Base-by-base conservation (phyloP, 2,113 vertebrate species). In the Oryzias melastigma region DNA sequence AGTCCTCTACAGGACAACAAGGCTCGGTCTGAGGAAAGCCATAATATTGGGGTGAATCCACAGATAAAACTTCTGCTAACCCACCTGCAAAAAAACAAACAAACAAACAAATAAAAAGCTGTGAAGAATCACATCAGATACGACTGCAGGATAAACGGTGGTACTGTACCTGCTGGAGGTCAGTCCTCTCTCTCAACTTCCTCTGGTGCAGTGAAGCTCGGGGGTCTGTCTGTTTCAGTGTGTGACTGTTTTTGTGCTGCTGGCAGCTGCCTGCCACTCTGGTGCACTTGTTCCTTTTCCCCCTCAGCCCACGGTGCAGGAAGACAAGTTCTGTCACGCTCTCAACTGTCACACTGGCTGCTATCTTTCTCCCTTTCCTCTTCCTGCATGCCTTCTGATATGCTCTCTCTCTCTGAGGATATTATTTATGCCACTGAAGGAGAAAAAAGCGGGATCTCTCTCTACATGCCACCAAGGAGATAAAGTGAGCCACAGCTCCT, bases 401-500 rank as follows among this genome's bases (percentile, higher is more conserved):
- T 57, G 51, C 82, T 85, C 75, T 86, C 86, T 86, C 86, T 86
- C 85, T 77, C 71, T 70, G 79, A 77, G 84, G 81, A 83, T 87
- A 83, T 84, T 88, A 82, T 84, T 83, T 79, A 80, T 78, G 79
- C 81, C 69, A 82, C 85, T 84, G 81, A 88, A 83, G 85, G 83
- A 88, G 88, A 85, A 80, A 76, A 35, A 78, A 87, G 74, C 85
- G 71, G 68, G 65, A 85, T 82, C 80, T 87, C 78, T 86, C 82
- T 85, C 77, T 84, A 69, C 75, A 35, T 75, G 71, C 80, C 82
- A 67, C 72, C 73, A 69, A 77, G 73, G 83, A 69, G 77, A 84
- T 89, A 58, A 74, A 56, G 80, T 46, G 61, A 83, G 77, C 86
- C 80, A 89, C 88, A 93, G 90, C 91, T 89, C 91, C 92, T 91